A percentile compares a stretch with the other conserved stretches of the same genome.
Conservation (phyloP, 2,888 invertebrate genomes). For the Alloplasta piceator region DNA sequence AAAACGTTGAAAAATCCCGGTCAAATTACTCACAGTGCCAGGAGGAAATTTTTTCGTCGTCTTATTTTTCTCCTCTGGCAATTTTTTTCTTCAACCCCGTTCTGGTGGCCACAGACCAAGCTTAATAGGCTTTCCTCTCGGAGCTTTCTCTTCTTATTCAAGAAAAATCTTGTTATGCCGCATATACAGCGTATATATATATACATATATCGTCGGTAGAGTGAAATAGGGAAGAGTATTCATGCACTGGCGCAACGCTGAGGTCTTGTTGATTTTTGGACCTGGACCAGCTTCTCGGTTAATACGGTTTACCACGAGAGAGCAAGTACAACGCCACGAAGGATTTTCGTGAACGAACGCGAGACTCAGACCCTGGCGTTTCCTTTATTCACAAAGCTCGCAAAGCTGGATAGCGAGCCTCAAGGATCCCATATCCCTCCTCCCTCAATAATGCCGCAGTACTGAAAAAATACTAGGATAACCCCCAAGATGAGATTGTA, state of each 20-base stretch:
- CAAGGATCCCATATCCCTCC: background rate
- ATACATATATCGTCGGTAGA: constrained; percentile 17
- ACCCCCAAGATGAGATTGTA: too few relatives aligned
- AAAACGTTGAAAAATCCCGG: constrained; percentile 19
- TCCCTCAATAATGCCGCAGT: constrained; percentile 48
- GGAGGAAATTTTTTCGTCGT: constrained; percentile 14
- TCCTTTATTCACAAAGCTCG: constrained; percentile 27
- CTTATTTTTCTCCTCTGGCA: constrained; percentile 37
- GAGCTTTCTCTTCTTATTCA: constrained; percentile 64
- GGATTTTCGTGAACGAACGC: constrained; percentile 23
- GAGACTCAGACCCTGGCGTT: constrained; percentile 5
- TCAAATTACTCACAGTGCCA: constrained; percentile 34
- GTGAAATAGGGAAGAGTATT: constrained; percentile 32
- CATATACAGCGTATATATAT: background rate
- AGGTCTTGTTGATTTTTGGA: constrained; percentile 64
- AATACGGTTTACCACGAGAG: constrained; percentile 71
- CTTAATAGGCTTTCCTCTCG: constrained; percentile 76
- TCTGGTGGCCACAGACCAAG: constrained; percentile 58
- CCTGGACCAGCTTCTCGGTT: constrained; percentile 64
- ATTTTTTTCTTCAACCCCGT: constrained; percentile 29
- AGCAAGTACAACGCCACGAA: constrained; percentile 53
- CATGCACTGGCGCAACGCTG: constrained; percentile 40
- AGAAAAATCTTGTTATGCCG: constrained; percentile 69
- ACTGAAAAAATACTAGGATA: constrained; percentile 68
- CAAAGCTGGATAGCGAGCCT: background rate